Evolutionary conservation across 2,113 vertebrate genomes (phyloP).

Genomic region (Polypterus bichir): DNA sequence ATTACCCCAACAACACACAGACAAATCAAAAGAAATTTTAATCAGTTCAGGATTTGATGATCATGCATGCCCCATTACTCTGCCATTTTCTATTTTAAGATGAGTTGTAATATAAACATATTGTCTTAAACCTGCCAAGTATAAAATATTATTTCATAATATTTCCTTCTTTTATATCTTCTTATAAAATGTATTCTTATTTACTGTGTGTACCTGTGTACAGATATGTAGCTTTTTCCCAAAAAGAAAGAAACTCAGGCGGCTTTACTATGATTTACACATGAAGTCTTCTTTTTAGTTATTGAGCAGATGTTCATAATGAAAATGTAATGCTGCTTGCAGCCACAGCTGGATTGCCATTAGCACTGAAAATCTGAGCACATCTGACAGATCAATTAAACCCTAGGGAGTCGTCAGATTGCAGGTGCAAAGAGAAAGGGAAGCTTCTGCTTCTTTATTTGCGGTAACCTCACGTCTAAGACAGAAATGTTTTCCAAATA

Average conservation of each 20-base stretch:
- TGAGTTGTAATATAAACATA: neutral
- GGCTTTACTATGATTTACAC: no score
- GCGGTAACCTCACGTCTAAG: no score
- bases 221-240: no score
- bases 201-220: no score
- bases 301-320: neutral
- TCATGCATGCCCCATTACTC: no score
- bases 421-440: neutral
- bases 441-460: neutral
- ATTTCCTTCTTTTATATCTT: neutral
- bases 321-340: neutral
- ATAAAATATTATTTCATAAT: no score
- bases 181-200: neutral
- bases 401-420: neutral
- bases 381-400: conserved; percentile 2
- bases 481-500: no score
- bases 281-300: no score
- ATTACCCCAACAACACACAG: no score
- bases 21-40: no score
- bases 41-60: no score
- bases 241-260: no score
- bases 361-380: neutral
- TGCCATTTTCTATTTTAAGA: neutral
- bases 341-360: neutral
- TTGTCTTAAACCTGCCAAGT: neutral